These are phyloP conservation scores for Crocidura indochinensis DNA, from an alignment of 2,797 vertebrate genomes.

Conservation along the genomic window DNA sequence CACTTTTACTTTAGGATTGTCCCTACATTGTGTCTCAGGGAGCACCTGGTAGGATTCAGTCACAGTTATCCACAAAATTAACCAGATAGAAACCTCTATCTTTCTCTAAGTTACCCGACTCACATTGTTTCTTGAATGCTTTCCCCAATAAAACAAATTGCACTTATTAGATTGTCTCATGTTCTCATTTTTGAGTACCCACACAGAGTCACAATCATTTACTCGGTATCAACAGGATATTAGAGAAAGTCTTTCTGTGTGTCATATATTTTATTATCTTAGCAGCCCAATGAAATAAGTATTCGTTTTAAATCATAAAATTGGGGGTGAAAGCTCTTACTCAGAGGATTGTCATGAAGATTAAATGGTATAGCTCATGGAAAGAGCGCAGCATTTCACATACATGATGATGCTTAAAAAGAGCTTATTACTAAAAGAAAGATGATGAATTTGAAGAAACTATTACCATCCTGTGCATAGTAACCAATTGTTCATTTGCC, in stretches of 20 bases:
- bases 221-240: conserved; percentile 39
- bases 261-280: conserved; percentile 70
- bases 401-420: not conserved
- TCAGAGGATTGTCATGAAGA: conserved; percentile 55
- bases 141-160: conserved; percentile 7
- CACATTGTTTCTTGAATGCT: not conserved
- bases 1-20: not conserved
- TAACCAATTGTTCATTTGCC: conserved; percentile 32
- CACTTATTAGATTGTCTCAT: not conserved
- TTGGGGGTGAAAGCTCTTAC: conserved; percentile 52
- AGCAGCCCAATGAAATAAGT: conserved; percentile 55
- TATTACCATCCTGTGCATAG: not conserved
- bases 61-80: not conserved
- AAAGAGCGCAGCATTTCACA: conserved; percentile 40
- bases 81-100: conserved; percentile 6
- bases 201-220: not conserved
- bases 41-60: not conserved
- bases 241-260: conserved; percentile 49
- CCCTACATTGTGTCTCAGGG: not conserved
- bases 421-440: conserved; percentile 9
- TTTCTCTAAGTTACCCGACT: not conserved
- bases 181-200: not conserved
- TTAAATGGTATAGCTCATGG: conserved; percentile 39
- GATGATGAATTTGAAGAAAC: conserved; percentile 56
- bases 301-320: conserved; percentile 59